Evolutionary conservation across 1,140 invertebrate species (phyloP).

Genomic region (Drosophila nikananu): DNA sequence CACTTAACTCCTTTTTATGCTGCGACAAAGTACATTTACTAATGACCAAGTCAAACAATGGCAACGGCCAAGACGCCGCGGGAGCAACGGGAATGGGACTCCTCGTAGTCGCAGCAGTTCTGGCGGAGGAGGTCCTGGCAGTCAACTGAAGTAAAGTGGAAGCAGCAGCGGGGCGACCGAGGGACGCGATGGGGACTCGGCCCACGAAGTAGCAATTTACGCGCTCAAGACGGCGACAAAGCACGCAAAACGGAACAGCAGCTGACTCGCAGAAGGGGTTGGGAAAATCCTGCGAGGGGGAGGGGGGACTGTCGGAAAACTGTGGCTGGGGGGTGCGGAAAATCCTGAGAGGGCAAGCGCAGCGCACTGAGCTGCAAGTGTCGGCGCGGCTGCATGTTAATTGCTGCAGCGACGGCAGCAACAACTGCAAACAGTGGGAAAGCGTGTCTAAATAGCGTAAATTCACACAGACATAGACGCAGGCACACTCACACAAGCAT

Average conservation of each 20-base stretch:
- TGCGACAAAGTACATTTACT: conserved; percentile 83
- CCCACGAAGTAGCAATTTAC: conserved; percentile 81
- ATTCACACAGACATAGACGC: conserved; percentile 42
- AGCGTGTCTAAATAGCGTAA: conserved; percentile 78
- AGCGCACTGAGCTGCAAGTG: conserved; percentile 44
- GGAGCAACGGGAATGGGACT: conserved; percentile 13
- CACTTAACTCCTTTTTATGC: conserved; percentile 82
- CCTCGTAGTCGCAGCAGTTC: conserved; percentile 3
- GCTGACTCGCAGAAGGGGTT: conserved; percentile 11
- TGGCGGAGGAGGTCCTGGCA: conserved; percentile 34
- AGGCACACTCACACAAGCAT: conserved; percentile 15
- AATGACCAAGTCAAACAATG: conserved; percentile 83
- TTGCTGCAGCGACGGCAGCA: conserved; percentile 61
- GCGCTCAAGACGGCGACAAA: conserved; percentile 77
- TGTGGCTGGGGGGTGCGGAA: conserved; percentile 2
- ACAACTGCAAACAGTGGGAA: conserved; percentile 68
- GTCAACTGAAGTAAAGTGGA: conserved; percentile 55
- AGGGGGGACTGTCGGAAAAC: not conserved
- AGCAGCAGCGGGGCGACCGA: conserved; percentile 21
- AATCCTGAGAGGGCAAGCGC: conserved; percentile 8
- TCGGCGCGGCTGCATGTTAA: conserved; percentile 74
- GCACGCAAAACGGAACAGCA: conserved; percentile 65
- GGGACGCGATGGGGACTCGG: not conserved
- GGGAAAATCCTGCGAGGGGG: conserved; percentile 3
- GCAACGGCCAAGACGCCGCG: conserved; percentile 45